Evolutionary conservation across 2,113 vertebrate genomes (phyloP).

Genomic region (Oryctolagus cuniculus): mOryCun1.1 NC_091432.1:169037501-169038000

Average conservation of each 20-base stretch:
- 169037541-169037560: constrained; percentile 5
- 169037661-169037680: constrained; percentile 30
- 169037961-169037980: constrained; percentile 16
- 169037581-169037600: background rate
- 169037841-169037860: constrained; percentile 11
- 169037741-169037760: background rate
- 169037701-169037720: background rate
- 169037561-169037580: background rate
- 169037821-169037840: background rate
- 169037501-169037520: background rate
- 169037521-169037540: constrained; percentile 17
- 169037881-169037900: background rate
- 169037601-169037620: constrained; percentile 38
- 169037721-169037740: background rate
- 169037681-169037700: constrained; percentile 27
- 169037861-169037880: constrained; percentile 31
- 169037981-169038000: constrained; percentile 56
- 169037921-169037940: constrained; percentile 41
- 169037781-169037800: background rate
- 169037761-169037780: constrained; percentile 32
- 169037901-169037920: constrained; percentile 20
- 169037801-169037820: constrained; percentile 39
- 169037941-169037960: constrained; percentile 34
- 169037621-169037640: background rate
- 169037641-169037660: background rate